phyloP scores from a whole-genome alignment of 2,113 vertebrate species.

The Notothenia coriiceps region DNA sequence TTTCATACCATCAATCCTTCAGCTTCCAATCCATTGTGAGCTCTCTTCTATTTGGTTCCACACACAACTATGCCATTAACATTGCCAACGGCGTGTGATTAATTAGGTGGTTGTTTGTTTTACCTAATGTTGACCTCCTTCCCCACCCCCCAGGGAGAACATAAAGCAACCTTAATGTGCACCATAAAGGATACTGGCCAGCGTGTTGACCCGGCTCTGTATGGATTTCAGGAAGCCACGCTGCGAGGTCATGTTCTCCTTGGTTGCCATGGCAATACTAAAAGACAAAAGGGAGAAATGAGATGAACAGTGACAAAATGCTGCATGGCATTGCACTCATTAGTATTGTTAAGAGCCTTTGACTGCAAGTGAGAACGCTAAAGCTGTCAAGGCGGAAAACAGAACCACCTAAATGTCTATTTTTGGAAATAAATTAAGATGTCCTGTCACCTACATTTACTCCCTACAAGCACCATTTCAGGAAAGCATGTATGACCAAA shows the following conservation, averaged over 20 bases:
- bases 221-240: conserved; percentile 96
- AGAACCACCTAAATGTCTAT: too few species aligned
- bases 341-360: conserved; percentile 5
- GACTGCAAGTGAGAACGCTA: background rate
- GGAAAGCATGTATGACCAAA: too few species aligned
- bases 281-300: conserved; percentile 32
- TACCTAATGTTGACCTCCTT: too few species aligned
- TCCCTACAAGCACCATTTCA: too few species aligned
- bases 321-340: background rate
- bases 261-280: conserved; percentile 99
- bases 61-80: too few species aligned
- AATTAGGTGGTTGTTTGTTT: too few species aligned
- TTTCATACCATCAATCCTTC: conserved; percentile 3
- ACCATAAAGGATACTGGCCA: conserved; percentile 97
- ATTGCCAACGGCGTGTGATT: background rate
- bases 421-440: too few species aligned
- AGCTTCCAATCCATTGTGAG: background rate
- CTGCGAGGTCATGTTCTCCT: conserved; percentile 99
- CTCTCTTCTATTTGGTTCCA: background rate
- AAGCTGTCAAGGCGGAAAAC: too few species aligned
- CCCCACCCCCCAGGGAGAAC: too few species aligned
- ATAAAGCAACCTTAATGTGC: background rate
- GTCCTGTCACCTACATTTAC: too few species aligned
- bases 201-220: conserved; percentile 97
- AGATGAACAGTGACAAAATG: conserved; percentile 32